phyloP scores from a whole-genome alignment of 2,113 vertebrate species.

The Fulmarus glacialis region DNA sequence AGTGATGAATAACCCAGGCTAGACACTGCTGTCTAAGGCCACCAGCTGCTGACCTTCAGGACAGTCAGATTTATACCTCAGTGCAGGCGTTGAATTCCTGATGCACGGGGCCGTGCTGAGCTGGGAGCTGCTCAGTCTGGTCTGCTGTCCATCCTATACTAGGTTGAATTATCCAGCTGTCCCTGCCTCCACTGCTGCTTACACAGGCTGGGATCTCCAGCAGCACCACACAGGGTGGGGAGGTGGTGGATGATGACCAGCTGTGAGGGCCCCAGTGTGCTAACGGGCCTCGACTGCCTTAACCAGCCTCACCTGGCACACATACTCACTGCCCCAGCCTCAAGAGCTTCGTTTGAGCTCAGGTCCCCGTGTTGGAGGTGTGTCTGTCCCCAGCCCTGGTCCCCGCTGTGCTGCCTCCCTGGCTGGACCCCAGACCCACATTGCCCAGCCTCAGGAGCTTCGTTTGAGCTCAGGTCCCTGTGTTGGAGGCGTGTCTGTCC shows the following conservation, averaged over 20 bases:
- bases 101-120: background rate
- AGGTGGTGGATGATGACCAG: background rate
- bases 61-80: background rate
- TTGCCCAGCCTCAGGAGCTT: too few relatives aligned
- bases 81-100: background rate
- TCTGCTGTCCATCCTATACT: background rate
- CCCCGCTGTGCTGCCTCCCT: background rate
- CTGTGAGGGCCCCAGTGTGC: background rate
- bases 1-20: slow-evolving; percentile 49
- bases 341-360: background rate
- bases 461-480: too few relatives aligned
- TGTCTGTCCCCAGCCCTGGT: rapidly evolving
- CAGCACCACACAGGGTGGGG: background rate
- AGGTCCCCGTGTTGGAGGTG: rapidly evolving
- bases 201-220: background rate
- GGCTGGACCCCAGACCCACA: rapidly evolving
- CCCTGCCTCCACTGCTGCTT: background rate
- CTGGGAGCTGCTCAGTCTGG: background rate
- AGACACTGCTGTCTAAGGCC: slow-evolving; percentile 37
- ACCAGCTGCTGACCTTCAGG: slow-evolving; percentile 54
- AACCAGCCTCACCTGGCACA: background rate
- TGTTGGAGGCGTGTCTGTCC: too few relatives aligned
- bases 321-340: rapidly evolving
- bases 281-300: background rate
- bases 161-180: background rate